Conservation (phyloP, 2,888 invertebrate species). For the Allolobophora icterica region DNA sequence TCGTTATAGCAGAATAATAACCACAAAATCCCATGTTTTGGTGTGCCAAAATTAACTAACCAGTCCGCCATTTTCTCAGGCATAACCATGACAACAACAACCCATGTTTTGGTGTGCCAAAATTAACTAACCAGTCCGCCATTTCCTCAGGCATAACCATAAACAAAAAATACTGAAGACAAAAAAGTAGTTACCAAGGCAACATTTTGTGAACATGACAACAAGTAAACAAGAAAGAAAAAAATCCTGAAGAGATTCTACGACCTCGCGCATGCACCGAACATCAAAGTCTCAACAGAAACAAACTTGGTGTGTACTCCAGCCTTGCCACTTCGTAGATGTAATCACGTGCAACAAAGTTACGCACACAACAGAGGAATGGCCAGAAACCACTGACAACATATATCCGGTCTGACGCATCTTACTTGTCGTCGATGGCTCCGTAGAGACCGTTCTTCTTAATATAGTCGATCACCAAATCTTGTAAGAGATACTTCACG, state of each 20-base stretch:
- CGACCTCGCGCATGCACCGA: not conserved
- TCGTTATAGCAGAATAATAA: too few species aligned
- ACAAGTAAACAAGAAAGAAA: not conserved
- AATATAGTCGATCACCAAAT: slow-evolving; percentile 66
- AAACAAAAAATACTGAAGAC: not conserved
- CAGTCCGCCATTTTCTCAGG: not conserved
- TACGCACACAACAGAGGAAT: not conserved
- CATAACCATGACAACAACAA: not conserved
- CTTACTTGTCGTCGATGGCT: slow-evolving; percentile 45
- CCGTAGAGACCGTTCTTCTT: slow-evolving; percentile 62
- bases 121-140: not conserved
- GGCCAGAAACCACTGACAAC: not conserved
- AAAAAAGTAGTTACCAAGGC: not conserved
- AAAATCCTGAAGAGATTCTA: not conserved
- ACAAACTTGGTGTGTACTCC: not conserved
- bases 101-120: not conserved
- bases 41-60: not conserved
- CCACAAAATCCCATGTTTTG: not conserved
- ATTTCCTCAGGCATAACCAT: not conserved
- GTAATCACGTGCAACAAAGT: not conserved
- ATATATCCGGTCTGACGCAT: not conserved
- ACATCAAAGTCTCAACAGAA: not conserved
- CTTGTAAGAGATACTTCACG: slow-evolving; percentile 66
- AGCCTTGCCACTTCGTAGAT: too few species aligned
- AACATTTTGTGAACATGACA: not conserved